Conservation (phyloP, 1,140 invertebrate genomes). For the Holotrichia oblita region DNA sequence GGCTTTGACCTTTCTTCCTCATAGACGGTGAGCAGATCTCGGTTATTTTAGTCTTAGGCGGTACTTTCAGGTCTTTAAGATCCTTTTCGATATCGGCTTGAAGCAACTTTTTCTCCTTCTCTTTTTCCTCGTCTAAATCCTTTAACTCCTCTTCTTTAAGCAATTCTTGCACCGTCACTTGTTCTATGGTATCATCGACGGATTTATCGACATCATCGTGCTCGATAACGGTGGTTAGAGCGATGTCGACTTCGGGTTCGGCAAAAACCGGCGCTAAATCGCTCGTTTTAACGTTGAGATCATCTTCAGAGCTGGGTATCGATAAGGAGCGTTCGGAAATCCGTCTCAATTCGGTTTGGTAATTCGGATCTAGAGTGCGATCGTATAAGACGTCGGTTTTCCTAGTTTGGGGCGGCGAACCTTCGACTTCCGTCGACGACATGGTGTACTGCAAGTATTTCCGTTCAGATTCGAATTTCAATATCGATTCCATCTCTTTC, state of each 20-base stretch:
- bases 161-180: slow-evolving; percentile 63
- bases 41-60: slow-evolving; percentile 58
- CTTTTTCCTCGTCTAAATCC: slow-evolving; percentile 54
- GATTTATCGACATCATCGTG: slow-evolving; percentile 56
- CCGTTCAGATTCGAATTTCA: slow-evolving; percentile 73
- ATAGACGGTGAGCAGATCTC: slow-evolving; percentile 66
- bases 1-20: slow-evolving; percentile 75
- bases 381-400: slow-evolving; percentile 67
- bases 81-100: slow-evolving; percentile 59
- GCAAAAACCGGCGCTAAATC: slow-evolving; percentile 58
- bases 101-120: slow-evolving; percentile 56
- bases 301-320: slow-evolving; percentile 75
- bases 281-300: slow-evolving; percentile 60
- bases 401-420: slow-evolving; percentile 72
- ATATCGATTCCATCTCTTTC: slow-evolving; percentile 75
- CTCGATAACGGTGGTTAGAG: slow-evolving; percentile 55
- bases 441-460: slow-evolving; percentile 75
- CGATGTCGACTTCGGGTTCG: slow-evolving; percentile 45
- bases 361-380: slow-evolving; percentile 68
- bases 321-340: slow-evolving; percentile 76
- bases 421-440: slow-evolving; percentile 77
- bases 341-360: slow-evolving; percentile 69
- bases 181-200: slow-evolving; percentile 61
- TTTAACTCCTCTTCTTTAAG: slow-evolving; percentile 64
- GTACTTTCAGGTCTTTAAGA: slow-evolving; percentile 58